Conservation (phyloP, 2,888 invertebrate species). For the Listrodromus nycthemerus region DNA sequence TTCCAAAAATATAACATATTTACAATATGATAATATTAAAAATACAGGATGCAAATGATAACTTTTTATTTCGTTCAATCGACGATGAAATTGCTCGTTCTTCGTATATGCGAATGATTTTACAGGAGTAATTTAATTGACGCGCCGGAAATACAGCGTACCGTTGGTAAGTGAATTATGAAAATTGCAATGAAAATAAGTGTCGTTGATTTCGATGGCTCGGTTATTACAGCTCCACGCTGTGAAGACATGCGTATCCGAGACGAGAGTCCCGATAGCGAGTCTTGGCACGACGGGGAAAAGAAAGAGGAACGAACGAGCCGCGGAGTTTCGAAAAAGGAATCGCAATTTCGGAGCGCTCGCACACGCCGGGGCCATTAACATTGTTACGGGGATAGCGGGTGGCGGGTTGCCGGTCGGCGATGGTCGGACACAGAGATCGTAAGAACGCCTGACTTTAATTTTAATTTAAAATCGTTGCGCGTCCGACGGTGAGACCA, state of each 20-base stretch:
- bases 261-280: conserved; percentile 18
- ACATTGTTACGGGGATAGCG: conserved; percentile 77
- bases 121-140: conserved; percentile 48
- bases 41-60: too few relatives aligned
- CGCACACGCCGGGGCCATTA: conserved; percentile 75
- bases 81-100: neutral
- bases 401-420: conserved; percentile 72
- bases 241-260: conserved; percentile 5
- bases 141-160: neutral
- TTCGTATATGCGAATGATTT: neutral
- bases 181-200: conserved; percentile 26
- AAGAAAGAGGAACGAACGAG: conserved; percentile 34
- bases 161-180: conserved; percentile 3
- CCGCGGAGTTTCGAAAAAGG: conserved; percentile 48
- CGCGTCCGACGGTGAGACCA: conserved; percentile 80
- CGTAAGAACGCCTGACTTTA: conserved; percentile 81
- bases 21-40: too few relatives aligned
- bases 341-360: conserved; percentile 76
- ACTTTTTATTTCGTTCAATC: neutral
- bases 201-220: conserved; percentile 36
- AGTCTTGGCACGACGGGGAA: conserved; percentile 26
- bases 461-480: conserved; percentile 84
- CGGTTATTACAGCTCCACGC: conserved; percentile 4
- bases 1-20: too few relatives aligned
- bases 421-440: conserved; percentile 75